phyloP scores from a whole-genome alignment of 2,888 invertebrate species.

The Netelia inedita region DNA sequence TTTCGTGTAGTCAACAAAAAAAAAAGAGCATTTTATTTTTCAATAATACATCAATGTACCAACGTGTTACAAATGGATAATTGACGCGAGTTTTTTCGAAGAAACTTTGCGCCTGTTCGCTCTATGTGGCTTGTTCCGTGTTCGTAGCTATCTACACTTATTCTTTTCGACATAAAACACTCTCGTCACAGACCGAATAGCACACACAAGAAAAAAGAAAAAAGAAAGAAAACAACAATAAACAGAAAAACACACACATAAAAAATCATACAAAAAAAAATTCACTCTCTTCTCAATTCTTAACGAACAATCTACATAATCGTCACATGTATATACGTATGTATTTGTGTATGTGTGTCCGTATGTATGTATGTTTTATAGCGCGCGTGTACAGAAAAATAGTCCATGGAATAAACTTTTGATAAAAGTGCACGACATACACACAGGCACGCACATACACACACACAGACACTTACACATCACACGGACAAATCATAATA shows the following conservation, averaged over 20 bases:
- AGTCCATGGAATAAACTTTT: neutral
- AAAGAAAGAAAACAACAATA: neutral
- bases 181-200: neutral
- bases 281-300: conserved; percentile 20
- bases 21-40: conserved; percentile 10
- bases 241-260: neutral
- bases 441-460: too few species aligned
- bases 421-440: too few species aligned
- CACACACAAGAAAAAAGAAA: neutral
- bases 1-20: neutral
- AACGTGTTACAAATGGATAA: neutral
- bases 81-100: conserved; percentile 74
- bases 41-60: neutral
- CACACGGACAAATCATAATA: too few species aligned
- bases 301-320: conserved; percentile 69
- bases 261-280: neutral
- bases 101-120: conserved; percentile 75
- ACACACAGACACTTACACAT: too few species aligned
- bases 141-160: conserved; percentile 76
- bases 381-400: neutral
- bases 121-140: conserved; percentile 83
- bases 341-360: conserved; percentile 17
- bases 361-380: conserved; percentile 8
- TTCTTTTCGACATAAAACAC: conserved; percentile 26
- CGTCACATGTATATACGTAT: conserved; percentile 62